A percentile compares a stretch with the other conserved stretches of the same genome.
phyloP scores from a whole-genome alignment of 2,113 vertebrate genomes.

The Melanostigma gelatinosum region DNA sequence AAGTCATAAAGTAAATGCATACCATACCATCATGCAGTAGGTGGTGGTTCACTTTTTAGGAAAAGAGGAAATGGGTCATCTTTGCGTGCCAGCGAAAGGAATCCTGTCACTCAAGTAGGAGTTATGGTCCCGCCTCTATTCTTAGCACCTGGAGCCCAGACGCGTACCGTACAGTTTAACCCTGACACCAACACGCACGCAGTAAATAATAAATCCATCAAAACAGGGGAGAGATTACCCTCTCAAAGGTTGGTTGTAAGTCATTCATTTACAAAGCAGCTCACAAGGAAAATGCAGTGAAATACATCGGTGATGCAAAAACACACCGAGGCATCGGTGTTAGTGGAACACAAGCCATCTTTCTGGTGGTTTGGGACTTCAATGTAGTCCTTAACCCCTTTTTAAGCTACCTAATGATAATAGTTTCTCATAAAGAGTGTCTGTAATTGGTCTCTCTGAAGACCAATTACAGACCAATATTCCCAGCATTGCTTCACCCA shows the following conservation, averaged over 20 bases:
- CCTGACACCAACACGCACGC: constrained; percentile 68
- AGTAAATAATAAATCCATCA: constrained; percentile 76
- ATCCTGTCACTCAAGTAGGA: constrained; percentile 77
- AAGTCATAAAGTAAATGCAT: background rate
- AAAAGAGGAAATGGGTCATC: constrained; percentile 70
- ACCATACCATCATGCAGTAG: constrained; percentile 10
- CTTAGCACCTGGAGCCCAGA: constrained; percentile 71
- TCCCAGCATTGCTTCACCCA: background rate
- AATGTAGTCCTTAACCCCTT: background rate
- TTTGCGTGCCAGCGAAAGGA: constrained; percentile 68
- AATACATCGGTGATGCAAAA: constrained; percentile 54
- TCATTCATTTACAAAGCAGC: constrained; percentile 65
- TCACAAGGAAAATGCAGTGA: constrained; percentile 51
- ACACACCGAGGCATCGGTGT: constrained; percentile 47
- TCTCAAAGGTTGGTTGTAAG: constrained; percentile 62
- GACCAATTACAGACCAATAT: background rate
- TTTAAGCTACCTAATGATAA: constrained; percentile 18
- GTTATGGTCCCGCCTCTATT: constrained; percentile 78
- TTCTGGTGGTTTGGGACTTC: constrained; percentile 45
- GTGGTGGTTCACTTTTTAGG: constrained; percentile 46
- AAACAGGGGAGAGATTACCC: constrained; percentile 69
- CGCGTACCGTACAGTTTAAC: constrained; percentile 65
- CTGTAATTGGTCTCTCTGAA: constrained; percentile 20
- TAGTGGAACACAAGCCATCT: constrained; percentile 30
- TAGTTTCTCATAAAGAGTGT: constrained; percentile 11